Base-by-base conservation (phyloP, 1,140 invertebrate species). In the Microvelia longipes region DNA sequence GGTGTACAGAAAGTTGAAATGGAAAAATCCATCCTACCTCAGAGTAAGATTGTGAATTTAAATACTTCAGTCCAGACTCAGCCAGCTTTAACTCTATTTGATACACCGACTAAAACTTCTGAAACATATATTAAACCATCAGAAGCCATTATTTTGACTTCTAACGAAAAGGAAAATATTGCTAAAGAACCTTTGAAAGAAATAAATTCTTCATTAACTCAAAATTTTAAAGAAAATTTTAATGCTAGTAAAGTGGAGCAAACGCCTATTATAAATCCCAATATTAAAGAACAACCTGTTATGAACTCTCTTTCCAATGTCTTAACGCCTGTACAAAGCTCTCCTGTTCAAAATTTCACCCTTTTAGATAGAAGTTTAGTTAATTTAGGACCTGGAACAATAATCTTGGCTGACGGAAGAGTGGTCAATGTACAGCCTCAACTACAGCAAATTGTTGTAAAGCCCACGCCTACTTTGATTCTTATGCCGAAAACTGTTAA, bases 401-500 rank as follows among this genome's bases (percentile, higher is more conserved):
- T 74, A 28, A 71, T 74, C 1, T 29, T 74, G 2, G 29, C 71
- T 27, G 72, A 72, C 65, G 73, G 73, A 13, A 30, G 72, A 62
- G 66, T 74, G 13, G 65, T 74, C 1, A 69, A 70, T 15, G 72
- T 74, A 14, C 72, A 68, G 1, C 73, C 71, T 11, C 72, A 68
- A 0, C 70, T 70, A 25, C 69, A 69, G 29, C 72, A 70, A 60
- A 68, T 72, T 27, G 61, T 73, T 24, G 66, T 73, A 2, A 73
- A 71, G 35, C 70, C 68, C 2, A 66, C 66, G 24, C 70, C 73
- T 0, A 63, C 72, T 2, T 66, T 72, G 0, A 70, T 72, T 64
- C 24, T 71, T n/a, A 73, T 71, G 69, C 71, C 28, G 24, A 71
- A 68, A 26, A 24, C 67, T 1, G 67, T 69, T 50, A 71, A 63